These are phyloP conservation scores for Nixonia krombeini DNA, from an alignment of 1,140 invertebrate genomes.

Conservation along the genomic window DNA sequence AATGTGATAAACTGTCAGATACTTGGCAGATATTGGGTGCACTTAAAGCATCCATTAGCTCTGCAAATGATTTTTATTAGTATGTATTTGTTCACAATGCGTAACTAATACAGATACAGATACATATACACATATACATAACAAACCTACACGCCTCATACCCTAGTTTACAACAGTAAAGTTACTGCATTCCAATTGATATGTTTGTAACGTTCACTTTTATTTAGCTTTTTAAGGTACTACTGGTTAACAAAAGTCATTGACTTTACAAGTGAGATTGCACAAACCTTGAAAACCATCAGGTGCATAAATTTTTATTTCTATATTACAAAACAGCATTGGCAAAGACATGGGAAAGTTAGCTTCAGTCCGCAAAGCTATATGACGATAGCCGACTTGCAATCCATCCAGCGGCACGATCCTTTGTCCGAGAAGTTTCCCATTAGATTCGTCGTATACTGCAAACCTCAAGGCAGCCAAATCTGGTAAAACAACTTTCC, in stretches of 20 bases:
- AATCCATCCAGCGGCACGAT: conserved; percentile 98
- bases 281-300: conserved; percentile 97
- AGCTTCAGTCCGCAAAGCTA: conserved; percentile 96
- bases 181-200: no score
- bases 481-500: conserved; percentile 98
- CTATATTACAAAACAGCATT: conserved; percentile 99
- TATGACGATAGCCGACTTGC: conserved; percentile 97
- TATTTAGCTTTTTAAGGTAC: no score
- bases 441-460: conserved; percentile 97
- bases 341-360: conserved; percentile 99
- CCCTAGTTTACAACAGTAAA: no score
- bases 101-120: no score
- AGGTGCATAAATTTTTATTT: conserved; percentile 99
- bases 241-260: no score
- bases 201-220: no score
- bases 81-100: no score
- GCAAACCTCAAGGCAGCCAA: conserved; percentile 97
- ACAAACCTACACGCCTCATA: no score
- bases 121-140: no score
- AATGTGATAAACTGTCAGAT: conserved; percentile 60
- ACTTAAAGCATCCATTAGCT: conserved; percentile 97
- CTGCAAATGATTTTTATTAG: conserved; percentile 71
- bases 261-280: no score
- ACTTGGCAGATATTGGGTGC: conserved; percentile 90
- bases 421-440: conserved; percentile 95